A percentile compares a stretch with the other conserved stretches of the same genome.
phyloP scores from a whole-genome alignment of 2,888 invertebrate genomes.

The Hetaerina titia region DNA sequence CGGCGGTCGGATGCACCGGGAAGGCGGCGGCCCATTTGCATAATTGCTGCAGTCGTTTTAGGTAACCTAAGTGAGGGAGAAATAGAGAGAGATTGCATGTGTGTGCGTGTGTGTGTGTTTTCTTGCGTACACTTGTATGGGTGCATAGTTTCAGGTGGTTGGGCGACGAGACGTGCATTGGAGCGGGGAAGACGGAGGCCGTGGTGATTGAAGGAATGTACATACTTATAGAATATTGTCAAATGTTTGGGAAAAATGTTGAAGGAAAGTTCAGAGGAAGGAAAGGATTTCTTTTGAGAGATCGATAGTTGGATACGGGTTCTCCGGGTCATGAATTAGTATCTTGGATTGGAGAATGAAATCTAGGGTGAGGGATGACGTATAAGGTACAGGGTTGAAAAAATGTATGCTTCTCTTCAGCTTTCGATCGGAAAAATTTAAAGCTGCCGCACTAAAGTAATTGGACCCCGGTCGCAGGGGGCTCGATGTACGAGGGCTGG shows the following conservation, averaged over 20 bases:
- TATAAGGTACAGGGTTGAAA: neutral
- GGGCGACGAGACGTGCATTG: neutral
- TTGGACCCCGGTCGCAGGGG: no score
- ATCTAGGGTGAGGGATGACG: neutral
- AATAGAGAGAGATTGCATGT: neutral
- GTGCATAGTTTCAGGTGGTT: neutral
- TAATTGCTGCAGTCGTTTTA: constrained; percentile 55
- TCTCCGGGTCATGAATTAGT: neutral
- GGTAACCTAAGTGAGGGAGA: neutral
- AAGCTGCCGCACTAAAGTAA: no score
- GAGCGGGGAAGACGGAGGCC: neutral
- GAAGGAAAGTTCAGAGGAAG: neutral
- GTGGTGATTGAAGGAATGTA: no score
- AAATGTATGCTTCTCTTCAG: neutral
- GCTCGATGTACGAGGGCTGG: no score
- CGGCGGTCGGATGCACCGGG: neutral
- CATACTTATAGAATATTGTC: neutral
- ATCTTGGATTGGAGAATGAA: neutral
- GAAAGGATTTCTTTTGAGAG: neutral
- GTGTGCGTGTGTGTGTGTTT: neutral
- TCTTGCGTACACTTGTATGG: no score
- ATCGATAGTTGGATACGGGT: neutral
- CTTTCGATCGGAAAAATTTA: neutral
- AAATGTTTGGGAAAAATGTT: neutral
- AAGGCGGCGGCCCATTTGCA: constrained; percentile 28